These are phyloP conservation scores for Hylomyscus alleni DNA, from an alignment of 2,797 vertebrate species.

Conservation along the genomic window DNA sequence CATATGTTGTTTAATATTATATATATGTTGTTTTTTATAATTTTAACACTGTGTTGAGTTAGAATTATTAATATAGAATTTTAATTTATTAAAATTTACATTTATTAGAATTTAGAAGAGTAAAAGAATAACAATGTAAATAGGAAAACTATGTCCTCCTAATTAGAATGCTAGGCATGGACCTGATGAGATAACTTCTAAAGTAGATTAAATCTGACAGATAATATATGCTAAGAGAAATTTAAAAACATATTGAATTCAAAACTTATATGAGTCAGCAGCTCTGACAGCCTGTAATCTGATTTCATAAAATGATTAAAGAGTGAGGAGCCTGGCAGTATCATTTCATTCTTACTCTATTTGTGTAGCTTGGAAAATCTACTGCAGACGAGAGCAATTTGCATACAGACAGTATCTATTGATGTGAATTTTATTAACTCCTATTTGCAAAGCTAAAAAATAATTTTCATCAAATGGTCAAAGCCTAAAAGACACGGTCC, in stretches of 20 bases:
- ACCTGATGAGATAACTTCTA: conserved; percentile 71
- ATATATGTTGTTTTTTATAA: background rate
- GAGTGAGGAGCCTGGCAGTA: background rate
- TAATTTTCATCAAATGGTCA: background rate
- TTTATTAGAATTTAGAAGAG: background rate
- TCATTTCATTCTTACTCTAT: conserved; percentile 62
- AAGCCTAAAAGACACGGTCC: background rate
- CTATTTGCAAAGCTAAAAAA: conserved; percentile 17
- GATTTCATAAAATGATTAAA: conserved; percentile 69
- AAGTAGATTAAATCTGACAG: conserved; percentile 74
- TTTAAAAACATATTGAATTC: conserved; percentile 68
- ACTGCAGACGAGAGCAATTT: background rate
- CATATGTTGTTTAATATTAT: background rate
- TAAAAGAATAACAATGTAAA: background rate
- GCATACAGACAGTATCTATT: background rate
- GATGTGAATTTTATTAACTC: conserved; percentile 17
- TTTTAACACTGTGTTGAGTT: background rate
- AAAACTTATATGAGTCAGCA: conserved; percentile 49
- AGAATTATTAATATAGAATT: background rate
- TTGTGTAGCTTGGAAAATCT: conserved; percentile 54
- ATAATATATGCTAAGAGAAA: conserved; percentile 60
- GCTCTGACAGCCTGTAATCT: conserved; percentile 61
- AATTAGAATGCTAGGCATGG: conserved; percentile 12
- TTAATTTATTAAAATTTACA: background rate
- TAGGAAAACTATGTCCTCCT: background rate